A percentile compares a stretch with the other conserved stretches of the same genome.
Conservation (phyloP, 2,797 vertebrate species). For the Cephalopachus bancanus region DNA sequence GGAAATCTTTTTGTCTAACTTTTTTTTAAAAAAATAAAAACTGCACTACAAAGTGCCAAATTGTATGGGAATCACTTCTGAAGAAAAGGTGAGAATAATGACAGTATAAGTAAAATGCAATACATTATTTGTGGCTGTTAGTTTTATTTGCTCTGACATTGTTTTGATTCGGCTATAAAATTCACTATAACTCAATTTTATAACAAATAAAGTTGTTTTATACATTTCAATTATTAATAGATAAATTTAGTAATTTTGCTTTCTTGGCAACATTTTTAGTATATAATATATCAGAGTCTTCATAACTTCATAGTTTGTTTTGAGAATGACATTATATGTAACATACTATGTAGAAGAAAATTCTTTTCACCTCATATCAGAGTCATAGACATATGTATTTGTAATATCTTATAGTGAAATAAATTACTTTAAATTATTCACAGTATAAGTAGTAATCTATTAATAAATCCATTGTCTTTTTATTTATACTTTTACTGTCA, state of each 20-base stretch:
- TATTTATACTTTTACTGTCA: constrained; percentile 38
- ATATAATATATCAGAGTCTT: not conserved
- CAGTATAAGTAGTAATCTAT: not conserved
- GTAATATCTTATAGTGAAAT: not conserved
- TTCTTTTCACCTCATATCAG: not conserved
- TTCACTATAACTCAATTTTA: not conserved
- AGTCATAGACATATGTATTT: not conserved
- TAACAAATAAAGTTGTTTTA: not conserved
- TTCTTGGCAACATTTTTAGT: constrained; percentile 10
- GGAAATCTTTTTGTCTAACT: constrained; percentile 46
- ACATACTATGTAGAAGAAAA: not conserved
- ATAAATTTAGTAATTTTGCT: not conserved
- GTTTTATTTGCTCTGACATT: constrained; percentile 39
- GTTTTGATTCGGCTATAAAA: constrained; percentile 8
- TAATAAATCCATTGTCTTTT: not conserved
- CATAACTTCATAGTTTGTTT: not conserved
- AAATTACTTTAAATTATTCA: constrained; percentile 15
- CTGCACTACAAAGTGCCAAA: not conserved
- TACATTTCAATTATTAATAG: not conserved
- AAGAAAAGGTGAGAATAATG: constrained; percentile 27
- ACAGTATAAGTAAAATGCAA: not conserved
- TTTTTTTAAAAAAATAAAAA: constrained; percentile 46
- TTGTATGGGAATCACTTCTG: not conserved
- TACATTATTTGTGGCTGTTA: not conserved
- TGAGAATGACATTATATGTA: not conserved